phyloP scores from a whole-genome alignment of 2,888 invertebrate species.

The Sialis lutaria region DNA sequence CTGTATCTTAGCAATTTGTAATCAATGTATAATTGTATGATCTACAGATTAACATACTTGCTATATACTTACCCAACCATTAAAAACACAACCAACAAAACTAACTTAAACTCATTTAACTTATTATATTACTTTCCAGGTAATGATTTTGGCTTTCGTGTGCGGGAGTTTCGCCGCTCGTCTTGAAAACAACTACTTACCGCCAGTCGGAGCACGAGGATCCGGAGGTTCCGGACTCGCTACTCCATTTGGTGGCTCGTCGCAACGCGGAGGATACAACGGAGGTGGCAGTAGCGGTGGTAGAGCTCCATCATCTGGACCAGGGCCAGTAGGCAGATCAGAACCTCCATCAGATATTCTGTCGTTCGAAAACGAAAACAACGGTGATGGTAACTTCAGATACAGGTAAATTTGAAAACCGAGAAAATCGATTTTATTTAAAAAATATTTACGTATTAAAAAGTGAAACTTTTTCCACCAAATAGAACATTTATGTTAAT shows the following conservation, averaged over 20 bases:
- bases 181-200: conserved; percentile 4
- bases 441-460: too few species aligned
- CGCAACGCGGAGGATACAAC: neutral
- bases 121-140: neutral
- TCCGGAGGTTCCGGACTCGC: conserved; percentile 2
- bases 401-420: conserved; percentile 21
- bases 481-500: too few species aligned
- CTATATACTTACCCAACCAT: too few species aligned
- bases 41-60: too few species aligned
- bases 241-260: conserved; percentile 1
- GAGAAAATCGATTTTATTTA: too few species aligned
- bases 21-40: too few species aligned
- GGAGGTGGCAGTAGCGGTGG: conserved; percentile 1
- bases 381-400: conserved; percentile 28
- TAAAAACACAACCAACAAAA: too few species aligned
- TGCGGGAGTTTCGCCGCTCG: conserved; percentile 2
- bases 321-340: neutral
- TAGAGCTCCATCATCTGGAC: neutral
- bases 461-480: too few species aligned
- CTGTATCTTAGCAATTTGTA: too few species aligned
- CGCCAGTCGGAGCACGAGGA: conserved; percentile 1
- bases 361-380: conserved; percentile 23
- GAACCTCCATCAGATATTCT: conserved; percentile 20
- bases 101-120: too few species aligned
- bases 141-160: neutral